Base-by-base conservation (phyloP, 1,140 invertebrate genomes). In the Drosophila virilis region DNA sequence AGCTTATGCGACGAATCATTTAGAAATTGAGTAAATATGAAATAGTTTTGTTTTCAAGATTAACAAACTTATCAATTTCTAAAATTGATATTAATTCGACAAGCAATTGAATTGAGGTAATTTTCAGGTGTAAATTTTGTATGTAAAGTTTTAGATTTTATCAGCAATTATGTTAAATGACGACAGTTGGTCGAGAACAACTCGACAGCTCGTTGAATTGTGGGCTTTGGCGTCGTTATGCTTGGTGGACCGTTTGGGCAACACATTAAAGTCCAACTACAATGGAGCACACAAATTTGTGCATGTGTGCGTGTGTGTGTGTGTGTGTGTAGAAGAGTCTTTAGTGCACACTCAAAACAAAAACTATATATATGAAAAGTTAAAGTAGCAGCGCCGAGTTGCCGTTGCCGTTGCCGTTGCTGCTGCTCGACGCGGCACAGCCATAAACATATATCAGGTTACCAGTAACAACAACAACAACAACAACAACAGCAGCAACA, bases 381-480 rank as follows among this genome's bases (percentile, higher is more conserved):
- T 86, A 86, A 86, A 86, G 83, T 86, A 86, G 84, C 82, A 77
- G 79, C 79, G 80, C 68, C 55, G 67, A 78, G 70, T 69, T 81
- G 66, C 37, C 10, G 38, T 46, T 69, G 59, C 35, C 12, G 33
- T 6, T 67, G 50, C 17, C 10, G 58, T 17, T 58, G 64, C 43
- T 15, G 28, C 32, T 52, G 77, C 68, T 45, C 52, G 77, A 73
- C 60, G 83, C 86, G 83, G 83, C 83, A 83, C 84, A 86, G 83
- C 82, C 82, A 86, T 86, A 86, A 86, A 86, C 82, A 86, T 86
- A 88, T 86, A 86, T 86, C 82, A 66, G 74, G 84, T 86, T 86
- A 86, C 82, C 82, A 72, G 42, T 66, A 80, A 77, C 82, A 75
- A 64, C 52, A 72, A 60, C 9, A 73, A 32, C 13, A 55, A 22